These are phyloP conservation scores for Myzus persicae DNA, from an alignment of 1,140 invertebrate species.

Conservation along the genomic window DNA sequence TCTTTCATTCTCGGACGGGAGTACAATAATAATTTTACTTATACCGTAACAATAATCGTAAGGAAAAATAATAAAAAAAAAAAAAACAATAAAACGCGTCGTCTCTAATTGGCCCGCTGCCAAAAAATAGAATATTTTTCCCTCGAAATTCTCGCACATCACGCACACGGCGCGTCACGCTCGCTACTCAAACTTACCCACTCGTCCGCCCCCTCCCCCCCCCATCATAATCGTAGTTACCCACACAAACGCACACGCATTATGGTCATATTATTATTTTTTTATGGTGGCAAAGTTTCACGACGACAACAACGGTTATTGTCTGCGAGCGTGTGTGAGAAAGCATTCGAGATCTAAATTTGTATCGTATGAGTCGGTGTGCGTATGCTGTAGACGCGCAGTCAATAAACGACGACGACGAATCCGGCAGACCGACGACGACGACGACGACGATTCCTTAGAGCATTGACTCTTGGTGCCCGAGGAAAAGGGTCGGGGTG, in stretches of 20 bases:
- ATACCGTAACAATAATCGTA: neutral
- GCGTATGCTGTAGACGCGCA: neutral
- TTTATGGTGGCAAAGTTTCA: slow-evolving; percentile 20
- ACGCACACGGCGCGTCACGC: neutral
- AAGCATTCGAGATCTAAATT: slow-evolving; percentile 21
- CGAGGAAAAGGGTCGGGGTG: neutral
- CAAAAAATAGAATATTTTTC: neutral
- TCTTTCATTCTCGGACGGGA: neutral
- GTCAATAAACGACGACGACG: slow-evolving; percentile 46
- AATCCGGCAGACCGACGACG: slow-evolving; percentile 42
- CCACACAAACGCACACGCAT: neutral
- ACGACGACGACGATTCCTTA: slow-evolving; percentile 23
- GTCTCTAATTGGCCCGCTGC: neutral
- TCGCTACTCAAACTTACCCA: neutral
- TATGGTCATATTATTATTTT: neutral
- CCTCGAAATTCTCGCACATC: slow-evolving; percentile 15
- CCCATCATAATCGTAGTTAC: neutral
- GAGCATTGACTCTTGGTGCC: slow-evolving; percentile 23
- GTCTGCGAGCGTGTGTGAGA: neutral
- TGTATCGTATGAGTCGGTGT: slow-evolving; percentile 28
- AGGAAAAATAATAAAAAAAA: neutral
- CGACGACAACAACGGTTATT: slow-evolving; percentile 37
- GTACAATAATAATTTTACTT: neutral
- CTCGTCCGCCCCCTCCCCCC: neutral
- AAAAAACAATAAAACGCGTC: neutral